Evolutionary conservation across 2,113 vertebrate genomes (phyloP), one percentile per base, ranked within the genome.

Genomic region (Zootoca vivipara): DNA sequence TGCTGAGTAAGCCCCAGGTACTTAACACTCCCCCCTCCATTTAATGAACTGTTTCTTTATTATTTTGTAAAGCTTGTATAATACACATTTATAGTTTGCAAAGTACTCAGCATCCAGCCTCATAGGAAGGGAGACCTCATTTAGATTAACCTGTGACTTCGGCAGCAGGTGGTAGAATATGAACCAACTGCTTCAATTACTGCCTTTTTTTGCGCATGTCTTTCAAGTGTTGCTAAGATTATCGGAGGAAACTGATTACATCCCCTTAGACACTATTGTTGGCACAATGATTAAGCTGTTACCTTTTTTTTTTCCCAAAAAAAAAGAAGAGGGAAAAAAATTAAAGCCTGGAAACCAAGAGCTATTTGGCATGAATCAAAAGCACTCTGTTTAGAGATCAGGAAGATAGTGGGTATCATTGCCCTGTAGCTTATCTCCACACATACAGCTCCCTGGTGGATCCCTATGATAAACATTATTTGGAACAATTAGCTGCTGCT

Each of bases 381-480:
- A 96, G 92, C 93, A 94, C 92, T 96, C 95, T 96, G 96, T 96
- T 90, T 95, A 97, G 96, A 97, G 97, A 97, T 98, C 95, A 96
- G 95, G 87, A 89, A 97, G 97, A 98, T 97, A 97, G 96, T 90
- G 94, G 94, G 94, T 97, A 97, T 97, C 97, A 95, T 96, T 96
- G 96, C 96, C 96, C 95, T 95, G 96, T 96, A 97, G 97, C 97
- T 97, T 98, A 98, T 98, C 97, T 97, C 93, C 96, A 97, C 97
- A 96, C 96, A 97, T 97, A 97, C 97, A 98, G 97, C 96, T 97
- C 97, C 97, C 97, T 97, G 93, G 97, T 97, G 97, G 96, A 97
- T 97, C 96, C 93, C 94, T 95, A 97, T 96, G 97, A 97, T 97
- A 98, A 98, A 97, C 97, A 97, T 97, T 97, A 97, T 97, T 88